These are phyloP conservation scores for Odontocerum albicorne DNA, from an alignment of 2,888 invertebrate genomes.

Conservation along the genomic window DNA sequence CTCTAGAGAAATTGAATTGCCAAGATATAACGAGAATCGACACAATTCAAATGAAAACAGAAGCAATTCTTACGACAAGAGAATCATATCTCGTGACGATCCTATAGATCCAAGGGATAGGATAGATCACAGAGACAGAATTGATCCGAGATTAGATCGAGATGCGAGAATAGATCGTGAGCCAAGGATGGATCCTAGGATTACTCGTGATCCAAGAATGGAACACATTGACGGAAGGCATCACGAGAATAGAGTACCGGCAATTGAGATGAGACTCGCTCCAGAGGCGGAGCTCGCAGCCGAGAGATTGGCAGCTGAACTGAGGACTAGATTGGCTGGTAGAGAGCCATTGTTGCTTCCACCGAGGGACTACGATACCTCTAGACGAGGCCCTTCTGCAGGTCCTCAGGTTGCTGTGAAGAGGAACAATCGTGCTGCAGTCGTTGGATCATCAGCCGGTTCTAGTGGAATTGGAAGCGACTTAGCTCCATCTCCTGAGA, in stretches of 20 bases:
- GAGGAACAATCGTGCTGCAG: conserved; percentile 36
- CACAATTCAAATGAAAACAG: neutral
- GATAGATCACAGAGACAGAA: conserved; percentile 10
- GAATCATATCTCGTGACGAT: conserved; percentile 1
- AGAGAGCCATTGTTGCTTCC: conserved; percentile 82
- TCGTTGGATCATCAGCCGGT: conserved; percentile 72
- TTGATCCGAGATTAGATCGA: conserved; percentile 7
- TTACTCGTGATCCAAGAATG: conserved; percentile 1
- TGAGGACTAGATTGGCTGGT: conserved; percentile 61
- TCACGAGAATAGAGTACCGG: conserved; percentile 45
- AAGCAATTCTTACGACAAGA: conserved; percentile 9
- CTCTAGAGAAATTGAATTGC: conserved; percentile 13
- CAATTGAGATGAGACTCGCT: conserved; percentile 51
- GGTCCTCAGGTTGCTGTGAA: conserved; percentile 15
- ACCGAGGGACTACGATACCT: conserved; percentile 93
- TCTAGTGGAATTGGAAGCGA: conserved; percentile 90
- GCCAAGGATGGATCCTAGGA: conserved; percentile 1
- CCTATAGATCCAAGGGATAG: conserved; percentile 2
- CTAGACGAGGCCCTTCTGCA: conserved; percentile 56
- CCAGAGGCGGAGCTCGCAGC: conserved; percentile 42
- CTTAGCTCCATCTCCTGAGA: conserved; percentile 80
- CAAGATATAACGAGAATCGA: conserved; percentile 9
- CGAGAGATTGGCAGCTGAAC: conserved; percentile 89
- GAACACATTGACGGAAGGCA: conserved; percentile 44
- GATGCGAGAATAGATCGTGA: conserved; percentile 7